Evolutionary conservation across 2,797 vertebrate species (phyloP).

Genomic region (Protonibea diacanthus): DNA sequence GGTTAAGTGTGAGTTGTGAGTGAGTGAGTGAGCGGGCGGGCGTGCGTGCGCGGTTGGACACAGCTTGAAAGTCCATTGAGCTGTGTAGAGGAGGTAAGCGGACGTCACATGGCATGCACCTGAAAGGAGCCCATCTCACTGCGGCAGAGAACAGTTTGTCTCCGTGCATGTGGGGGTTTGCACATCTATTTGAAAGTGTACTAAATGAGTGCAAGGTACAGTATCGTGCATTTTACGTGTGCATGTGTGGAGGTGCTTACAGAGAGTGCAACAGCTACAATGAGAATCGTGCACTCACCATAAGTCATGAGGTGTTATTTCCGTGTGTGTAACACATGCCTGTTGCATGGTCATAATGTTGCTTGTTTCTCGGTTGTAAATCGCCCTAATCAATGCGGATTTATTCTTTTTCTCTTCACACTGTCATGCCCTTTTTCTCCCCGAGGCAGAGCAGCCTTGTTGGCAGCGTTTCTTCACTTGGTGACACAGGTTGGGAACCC

Average conservation of each 20-base stretch:
- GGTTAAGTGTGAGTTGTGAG: constrained; percentile 41
- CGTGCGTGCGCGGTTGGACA: constrained; percentile 61
- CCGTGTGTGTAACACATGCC: constrained; percentile 26
- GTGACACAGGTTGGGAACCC: constrained; percentile 62
- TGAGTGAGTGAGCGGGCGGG: constrained; percentile 48
- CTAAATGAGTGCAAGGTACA: constrained; percentile 38
- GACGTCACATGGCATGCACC: constrained; percentile 70
- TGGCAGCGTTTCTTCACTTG: constrained; percentile 20
- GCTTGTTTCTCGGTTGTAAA: constrained; percentile 8
- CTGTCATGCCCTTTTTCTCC: constrained; percentile 7
- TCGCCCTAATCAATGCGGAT: constrained; percentile 22
- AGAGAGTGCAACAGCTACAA: constrained; percentile 41
- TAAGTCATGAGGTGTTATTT: constrained; percentile 54
- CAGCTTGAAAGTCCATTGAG: constrained; percentile 72
- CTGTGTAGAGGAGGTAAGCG: constrained; percentile 67
- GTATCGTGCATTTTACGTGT: constrained; percentile 29
- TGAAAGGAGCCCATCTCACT: constrained; percentile 53
- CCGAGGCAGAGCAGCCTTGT: constrained; percentile 12
- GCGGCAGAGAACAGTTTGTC: constrained; percentile 57
- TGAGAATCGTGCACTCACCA: constrained; percentile 52
- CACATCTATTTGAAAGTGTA: constrained; percentile 35
- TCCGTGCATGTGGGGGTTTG: constrained; percentile 24
- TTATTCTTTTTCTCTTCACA: constrained; percentile 6
- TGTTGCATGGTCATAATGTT: constrained; percentile 32
- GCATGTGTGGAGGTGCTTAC: constrained; percentile 41